Base-by-base conservation (phyloP, 2,113 vertebrate species). In the Podarcis cretensis region DNA sequence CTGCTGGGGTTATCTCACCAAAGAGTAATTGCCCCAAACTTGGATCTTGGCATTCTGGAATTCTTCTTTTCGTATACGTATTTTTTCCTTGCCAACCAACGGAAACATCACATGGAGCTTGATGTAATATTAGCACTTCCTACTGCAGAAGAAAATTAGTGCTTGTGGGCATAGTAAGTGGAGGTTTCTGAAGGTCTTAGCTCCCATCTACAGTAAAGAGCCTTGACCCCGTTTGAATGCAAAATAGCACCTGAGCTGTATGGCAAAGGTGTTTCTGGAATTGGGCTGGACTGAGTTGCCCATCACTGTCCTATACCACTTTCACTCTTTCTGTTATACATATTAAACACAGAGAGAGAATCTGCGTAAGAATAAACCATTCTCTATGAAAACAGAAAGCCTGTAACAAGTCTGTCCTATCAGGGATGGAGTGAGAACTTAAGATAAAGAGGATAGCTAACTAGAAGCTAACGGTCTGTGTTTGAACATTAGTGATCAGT, bases 401-500 rank as follows among this genome's bases (percentile, higher is more conserved):
- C 20, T 71, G 27, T 13, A 73, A 30, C n/a, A 43, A 84, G 59
- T 54, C n/a, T 16, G 68, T 48, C 10, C 20, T 68, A 48, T 43
- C 8, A n/a, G 27, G 30, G 75, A 12, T 6, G 32, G 73, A 23
- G 1, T 25, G 30, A 2, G 68, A 23, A 83, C 30, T 73, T 84
- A 13, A 35, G 6, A 54, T 21, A 37, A 57, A 25, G 32, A 25
- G 23, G 80, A 6, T 23, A 54, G 37, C 18, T 43, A 79, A 32
- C 63, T 73, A 90, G 75, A 30, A 85, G 77, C 8, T 48, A 48
- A 48, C 43, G 8, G 43, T 48, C 1, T 88, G 90, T 14, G 69
- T 8, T 82, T 59, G 85, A 77, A 54, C 63, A 90, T 92, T 90
- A 92, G 87, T 91, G 90, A 92, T 88, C 73, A 68, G 76, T 79